phyloP scores from a whole-genome alignment of 2,113 vertebrate species.

The Chionis minor region DNA sequence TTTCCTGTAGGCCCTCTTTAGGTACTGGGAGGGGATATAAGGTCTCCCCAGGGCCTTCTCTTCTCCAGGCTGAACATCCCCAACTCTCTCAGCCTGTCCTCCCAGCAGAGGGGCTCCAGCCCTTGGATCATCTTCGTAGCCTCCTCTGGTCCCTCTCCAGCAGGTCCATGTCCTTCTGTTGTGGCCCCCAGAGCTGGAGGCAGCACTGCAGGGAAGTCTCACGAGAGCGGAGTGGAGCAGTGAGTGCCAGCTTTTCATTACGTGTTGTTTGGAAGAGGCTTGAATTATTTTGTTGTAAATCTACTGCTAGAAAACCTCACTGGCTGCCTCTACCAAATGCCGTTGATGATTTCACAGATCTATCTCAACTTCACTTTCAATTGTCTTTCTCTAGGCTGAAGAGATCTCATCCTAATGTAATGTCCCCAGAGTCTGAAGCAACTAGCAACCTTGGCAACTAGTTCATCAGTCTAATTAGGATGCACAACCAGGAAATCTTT shows the following conservation, averaged over 20 bases:
- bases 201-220: not conserved
- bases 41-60: not conserved
- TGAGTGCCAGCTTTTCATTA: not conserved
- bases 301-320: not conserved
- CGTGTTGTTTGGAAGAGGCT: not conserved
- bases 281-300: not conserved
- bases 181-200: not conserved
- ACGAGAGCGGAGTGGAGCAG: not conserved
- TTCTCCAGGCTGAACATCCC: not conserved
- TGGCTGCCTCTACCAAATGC: not conserved
- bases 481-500: not conserved
- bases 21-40: not conserved
- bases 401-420: not conserved
- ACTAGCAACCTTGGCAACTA: not conserved
- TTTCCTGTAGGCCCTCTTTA: not conserved
- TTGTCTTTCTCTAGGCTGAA: not conserved
- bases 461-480: not conserved
- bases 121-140: too few relatives aligned
- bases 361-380: not conserved
- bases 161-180: not conserved
- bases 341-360: not conserved
- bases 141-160: not conserved
- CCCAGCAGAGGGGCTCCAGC: too few relatives aligned
- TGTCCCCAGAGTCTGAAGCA: not conserved
- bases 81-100: too few relatives aligned